Base-by-base conservation (phyloP, 2,113 vertebrate genomes). In the Chaetops frenatus region DNA sequence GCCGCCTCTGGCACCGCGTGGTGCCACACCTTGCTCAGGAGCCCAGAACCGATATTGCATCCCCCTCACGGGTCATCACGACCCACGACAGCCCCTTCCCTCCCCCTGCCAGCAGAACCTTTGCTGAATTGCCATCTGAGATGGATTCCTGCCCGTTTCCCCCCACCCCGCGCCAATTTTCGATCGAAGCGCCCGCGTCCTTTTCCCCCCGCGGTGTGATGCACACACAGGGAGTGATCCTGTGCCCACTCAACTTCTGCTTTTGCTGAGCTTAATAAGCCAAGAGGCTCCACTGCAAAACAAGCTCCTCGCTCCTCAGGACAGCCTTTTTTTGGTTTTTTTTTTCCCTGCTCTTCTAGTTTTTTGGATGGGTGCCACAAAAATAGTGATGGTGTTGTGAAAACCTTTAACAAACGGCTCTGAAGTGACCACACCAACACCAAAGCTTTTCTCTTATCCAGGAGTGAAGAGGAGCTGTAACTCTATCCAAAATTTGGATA, bases 191-290 rank as follows among this genome's bases (percentile, higher is more conserved):
- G 3, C 22, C 93, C 35, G 51, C 9, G 29, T 67, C 84, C 56
- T 33, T 79, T 86, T 92, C 81, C 61, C 86, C 62, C 29, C 38
- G 3, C 0, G 3, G 54, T 9, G 58, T 38, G 38, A 38, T 38
- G 44, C 1, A 21, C 73, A 12, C 19, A 13, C 35, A 62, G 64
- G 53, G 81, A 90, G 78, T 24, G 81, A 90, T 72, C 89, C 85
- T 57, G 61, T 82, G 95, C 96, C 95, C 74, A 90, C 92, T 94
- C 95, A 95, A 31, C 88, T 95, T 91, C 92, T 95, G 85, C 5
- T 90, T 72, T 72, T 56, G 57, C 66, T 87, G 42, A 79, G 90
- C 85, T 88, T 53, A 57, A 92, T 24, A 80, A 90, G 58, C 81
- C 90, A 79, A 69, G 54, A 94, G 74, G 35, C 94, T 94, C 67